Evolutionary conservation across 2,113 vertebrate species (phyloP).

Genomic region (Pantherophis guttatus): DNA sequence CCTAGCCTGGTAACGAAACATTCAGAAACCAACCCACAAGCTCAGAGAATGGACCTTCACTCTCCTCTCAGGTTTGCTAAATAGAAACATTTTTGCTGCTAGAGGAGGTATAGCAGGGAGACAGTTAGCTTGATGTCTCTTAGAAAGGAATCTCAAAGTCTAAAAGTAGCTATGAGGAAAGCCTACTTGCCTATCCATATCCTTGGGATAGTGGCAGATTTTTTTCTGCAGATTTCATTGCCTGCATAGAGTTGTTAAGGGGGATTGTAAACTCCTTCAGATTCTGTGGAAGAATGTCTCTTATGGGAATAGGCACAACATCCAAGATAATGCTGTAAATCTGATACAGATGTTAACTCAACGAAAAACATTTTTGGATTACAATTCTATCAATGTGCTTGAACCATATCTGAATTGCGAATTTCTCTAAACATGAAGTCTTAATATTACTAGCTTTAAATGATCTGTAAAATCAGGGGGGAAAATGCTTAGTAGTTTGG

Average conservation of each 20-base stretch:
- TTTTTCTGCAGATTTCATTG: neutral
- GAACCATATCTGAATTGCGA: neutral
- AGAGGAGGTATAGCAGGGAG: neutral
- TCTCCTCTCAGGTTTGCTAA: neutral
- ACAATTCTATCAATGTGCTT: neutral
- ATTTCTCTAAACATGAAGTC: neutral
- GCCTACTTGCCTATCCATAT: neutral
- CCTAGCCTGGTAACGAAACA: no score
- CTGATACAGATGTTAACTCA: neutral
- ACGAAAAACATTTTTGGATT: neutral
- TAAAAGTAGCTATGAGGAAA: neutral
- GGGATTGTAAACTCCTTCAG: neutral
- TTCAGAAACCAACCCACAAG: no score
- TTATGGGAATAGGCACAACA: neutral
- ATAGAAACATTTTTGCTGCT: neutral
- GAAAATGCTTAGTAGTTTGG: neutral
- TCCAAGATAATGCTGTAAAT: neutral
- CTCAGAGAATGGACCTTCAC: no score
- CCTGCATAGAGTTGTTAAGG: neutral
- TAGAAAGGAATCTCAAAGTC: neutral
- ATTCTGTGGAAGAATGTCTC: neutral
- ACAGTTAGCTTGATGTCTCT: neutral
- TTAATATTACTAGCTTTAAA: neutral
- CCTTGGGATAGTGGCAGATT: neutral
- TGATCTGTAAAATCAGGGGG: neutral